Percentiles rank a stretch among this genome's conserved stretches.
These are phyloP conservation scores for Trichopria drosophilae DNA, from an alignment of 2,888 invertebrate species.

Conservation along the genomic window DNA sequence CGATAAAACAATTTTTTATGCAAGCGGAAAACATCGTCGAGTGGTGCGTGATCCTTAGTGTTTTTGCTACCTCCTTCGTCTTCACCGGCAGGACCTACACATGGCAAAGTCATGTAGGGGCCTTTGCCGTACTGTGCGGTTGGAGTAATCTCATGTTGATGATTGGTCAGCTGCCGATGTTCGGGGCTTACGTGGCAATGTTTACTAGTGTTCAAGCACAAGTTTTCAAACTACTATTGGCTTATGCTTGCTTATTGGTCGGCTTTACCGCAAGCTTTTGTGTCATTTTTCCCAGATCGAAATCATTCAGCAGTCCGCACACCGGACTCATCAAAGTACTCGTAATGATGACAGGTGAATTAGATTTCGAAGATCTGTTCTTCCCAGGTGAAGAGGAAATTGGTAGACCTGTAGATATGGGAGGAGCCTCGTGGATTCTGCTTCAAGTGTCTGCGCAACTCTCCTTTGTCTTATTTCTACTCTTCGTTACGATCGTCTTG, in stretches of 20 bases:
- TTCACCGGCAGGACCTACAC: constrained; percentile 76
- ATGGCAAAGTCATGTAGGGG: constrained; percentile 86
- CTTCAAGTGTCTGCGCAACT: constrained; percentile 81
- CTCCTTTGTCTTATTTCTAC: constrained; percentile 76
- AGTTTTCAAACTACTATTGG: constrained; percentile 82
- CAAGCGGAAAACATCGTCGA: constrained; percentile 85
- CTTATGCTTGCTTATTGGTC: constrained; percentile 81
- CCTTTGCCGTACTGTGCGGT: constrained; percentile 81
- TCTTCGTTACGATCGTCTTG: constrained; percentile 82
- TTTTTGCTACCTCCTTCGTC: constrained; percentile 80
- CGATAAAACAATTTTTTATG: constrained; percentile 78
- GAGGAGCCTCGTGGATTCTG: constrained; percentile 61
- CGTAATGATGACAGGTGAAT: constrained; percentile 88
- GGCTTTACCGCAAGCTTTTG: constrained; percentile 88
- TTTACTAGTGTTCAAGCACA: constrained; percentile 85
- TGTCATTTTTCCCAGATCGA: constrained; percentile 82
- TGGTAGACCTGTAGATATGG: constrained; percentile 61
- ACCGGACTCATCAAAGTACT: constrained; percentile 82
- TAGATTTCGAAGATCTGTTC: constrained; percentile 75
- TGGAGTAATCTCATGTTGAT: constrained; percentile 91
- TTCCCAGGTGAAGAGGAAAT: constrained; percentile 67
- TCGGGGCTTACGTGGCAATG: constrained; percentile 90
- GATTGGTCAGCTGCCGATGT: constrained; percentile 85
- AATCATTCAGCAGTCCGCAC: constrained; percentile 81
- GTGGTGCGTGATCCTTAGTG: constrained; percentile 84